A percentile compares a stretch with the other conserved stretches of the same genome.
phyloP scores from a whole-genome alignment of 2,888 invertebrate species.

The Mesorhabditis belari region DNA sequence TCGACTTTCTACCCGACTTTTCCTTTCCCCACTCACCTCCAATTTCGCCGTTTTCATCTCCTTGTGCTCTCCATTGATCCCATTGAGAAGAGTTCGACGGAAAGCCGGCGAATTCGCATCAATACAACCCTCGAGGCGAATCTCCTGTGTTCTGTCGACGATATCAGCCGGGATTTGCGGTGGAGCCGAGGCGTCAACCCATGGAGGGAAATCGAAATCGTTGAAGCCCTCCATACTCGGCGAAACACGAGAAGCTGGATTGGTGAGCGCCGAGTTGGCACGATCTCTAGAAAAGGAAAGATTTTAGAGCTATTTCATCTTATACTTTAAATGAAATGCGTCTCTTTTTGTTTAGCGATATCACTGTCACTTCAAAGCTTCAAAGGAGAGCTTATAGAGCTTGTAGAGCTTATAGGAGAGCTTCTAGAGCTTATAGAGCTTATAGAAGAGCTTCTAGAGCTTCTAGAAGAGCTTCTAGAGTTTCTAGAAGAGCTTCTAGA shows the following conservation, averaged over 20 bases:
- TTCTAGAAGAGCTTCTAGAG: too few relatives aligned
- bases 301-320: background rate
- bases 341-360: too few relatives aligned
- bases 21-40: too few relatives aligned
- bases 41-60: conserved; percentile 15
- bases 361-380: too few relatives aligned
- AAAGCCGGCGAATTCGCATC: background rate
- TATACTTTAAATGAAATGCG: too few relatives aligned
- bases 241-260: conserved; percentile 20
- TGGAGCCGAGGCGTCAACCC: conserved; percentile 25
- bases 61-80: background rate
- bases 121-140: conserved; percentile 15
- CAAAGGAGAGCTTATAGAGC: too few relatives aligned
- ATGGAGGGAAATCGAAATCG: conserved; percentile 47
- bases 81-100: conserved; percentile 1
- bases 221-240: conserved; percentile 33
- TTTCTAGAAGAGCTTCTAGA: too few relatives aligned
- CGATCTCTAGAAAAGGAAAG: background rate
- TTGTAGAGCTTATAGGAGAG: too few relatives aligned
- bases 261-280: background rate
- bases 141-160: conserved; percentile 35
- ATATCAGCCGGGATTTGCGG: conserved; percentile 29
- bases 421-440: too few relatives aligned
- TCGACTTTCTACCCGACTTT: too few relatives aligned
- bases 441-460: too few relatives aligned